Base-by-base conservation (phyloP, 2,797 vertebrate species). In the Anabas testudineus region DNA sequence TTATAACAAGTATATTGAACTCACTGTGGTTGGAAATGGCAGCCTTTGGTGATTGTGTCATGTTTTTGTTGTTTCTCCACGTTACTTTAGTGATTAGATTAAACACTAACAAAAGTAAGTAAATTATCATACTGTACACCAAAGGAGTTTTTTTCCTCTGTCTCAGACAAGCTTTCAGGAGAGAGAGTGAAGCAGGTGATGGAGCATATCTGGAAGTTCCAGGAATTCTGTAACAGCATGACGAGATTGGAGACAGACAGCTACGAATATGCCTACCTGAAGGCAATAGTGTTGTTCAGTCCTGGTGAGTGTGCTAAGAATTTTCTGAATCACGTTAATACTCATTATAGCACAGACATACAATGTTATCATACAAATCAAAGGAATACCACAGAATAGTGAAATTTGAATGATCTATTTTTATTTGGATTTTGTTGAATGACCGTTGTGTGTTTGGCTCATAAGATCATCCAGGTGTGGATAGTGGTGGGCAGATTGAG, bases 221-320 rank as follows among this genome's bases (percentile, higher is more conserved):
- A 99, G 86, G 98, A 99, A 90, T 99, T 99, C 92, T 99, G 98
- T 82, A 99, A 99, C 94, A 97, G 96, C 90, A 99, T 99, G 98
- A 95, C 95, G 5, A 95, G 95, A 84, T 85, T 99, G 89, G 97
- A 98, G 88, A 95, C 96, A 0, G 98, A 99, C 80, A 96, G 96
- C 91, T 99, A 98, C 19, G 98, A 99, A 91, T 99, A 98, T 7
- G 98, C 98, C 46, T 99, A 99, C 92, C 94, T 99, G 87, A 99
- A 99, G 92, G 98, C 98, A 65, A 96, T 99, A 67, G 96, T 98
- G 86, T 92, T 99, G 82, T 99, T 99, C 92, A 99, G 98, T 88
- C 96, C 98, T 4, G 98, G 98, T 99, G 93, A 94, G 94, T 81
- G 55, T 62, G 8, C 21, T 30, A 10, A 47, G 1, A 2, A 24